Percentiles rank a stretch among this genome's conserved stretches.
These are phyloP conservation scores for Synanthedon vespiformis DNA, from an alignment of 2,888 invertebrate genomes.

Conservation along the genomic window DNA sequence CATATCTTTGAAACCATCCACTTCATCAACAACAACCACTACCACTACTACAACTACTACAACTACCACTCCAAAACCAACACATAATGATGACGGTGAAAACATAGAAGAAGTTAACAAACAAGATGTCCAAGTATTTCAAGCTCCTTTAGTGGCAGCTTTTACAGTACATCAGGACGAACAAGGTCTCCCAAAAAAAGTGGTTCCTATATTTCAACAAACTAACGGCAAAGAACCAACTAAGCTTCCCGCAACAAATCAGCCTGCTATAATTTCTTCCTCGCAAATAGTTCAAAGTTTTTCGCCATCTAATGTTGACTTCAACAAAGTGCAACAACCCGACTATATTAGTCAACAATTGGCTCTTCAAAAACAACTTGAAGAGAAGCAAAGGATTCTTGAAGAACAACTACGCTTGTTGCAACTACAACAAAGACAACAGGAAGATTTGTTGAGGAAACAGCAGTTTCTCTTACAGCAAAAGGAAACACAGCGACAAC, in stretches of 20 bases:
- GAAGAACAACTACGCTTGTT: constrained; percentile 78
- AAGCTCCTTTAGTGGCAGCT: constrained; percentile 85
- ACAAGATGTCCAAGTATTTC: constrained; percentile 81
- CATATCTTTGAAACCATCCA: constrained; percentile 14
- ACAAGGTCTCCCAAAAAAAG: constrained; percentile 81
- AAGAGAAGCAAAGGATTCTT: constrained; percentile 76
- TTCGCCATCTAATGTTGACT: constrained; percentile 12
- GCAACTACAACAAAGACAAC: constrained; percentile 76
- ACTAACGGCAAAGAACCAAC: constrained; percentile 26
- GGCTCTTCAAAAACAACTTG: constrained; percentile 58
- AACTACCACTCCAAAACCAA: constrained; percentile 74
- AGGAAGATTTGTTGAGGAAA: constrained; percentile 75
- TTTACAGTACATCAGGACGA: constrained; percentile 89
- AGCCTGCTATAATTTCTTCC: constrained; percentile 18
- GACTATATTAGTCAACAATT: constrained; percentile 50
- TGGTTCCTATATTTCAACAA: constrained; percentile 78
- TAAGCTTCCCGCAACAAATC: constrained; percentile 16
- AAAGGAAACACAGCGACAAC: constrained; percentile 51
- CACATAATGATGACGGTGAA: constrained; percentile 76
- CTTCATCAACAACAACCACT: constrained; percentile 28
- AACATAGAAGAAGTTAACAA: constrained; percentile 77
- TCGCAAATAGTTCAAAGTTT: constrained; percentile 18
- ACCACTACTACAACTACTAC: constrained; percentile 67
- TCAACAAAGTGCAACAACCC: constrained; percentile 23
- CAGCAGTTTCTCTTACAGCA: constrained; percentile 71